Conservation (phyloP, 2,113 vertebrate species). For the Neotragus moschatus region DNA sequence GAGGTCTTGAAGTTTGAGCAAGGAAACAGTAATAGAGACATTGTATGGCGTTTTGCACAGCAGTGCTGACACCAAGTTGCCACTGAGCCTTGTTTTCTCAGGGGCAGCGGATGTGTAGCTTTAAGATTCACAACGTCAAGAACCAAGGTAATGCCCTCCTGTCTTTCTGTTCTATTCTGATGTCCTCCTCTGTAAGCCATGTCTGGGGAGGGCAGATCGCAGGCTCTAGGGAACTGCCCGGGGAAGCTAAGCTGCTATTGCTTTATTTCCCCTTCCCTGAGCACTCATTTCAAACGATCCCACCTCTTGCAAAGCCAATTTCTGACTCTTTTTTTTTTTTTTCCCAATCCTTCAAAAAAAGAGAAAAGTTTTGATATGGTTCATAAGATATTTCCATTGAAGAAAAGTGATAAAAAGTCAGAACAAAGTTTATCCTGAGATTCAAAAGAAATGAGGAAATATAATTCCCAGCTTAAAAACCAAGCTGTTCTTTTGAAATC, state of each 20-base stretch:
- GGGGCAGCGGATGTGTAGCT: background rate
- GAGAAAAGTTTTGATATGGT: background rate
- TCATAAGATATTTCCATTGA: background rate
- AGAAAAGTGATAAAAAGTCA: background rate
- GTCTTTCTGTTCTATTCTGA: constrained; percentile 28
- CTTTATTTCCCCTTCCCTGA: background rate
- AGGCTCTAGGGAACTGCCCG: background rate
- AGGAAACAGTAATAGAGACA: background rate
- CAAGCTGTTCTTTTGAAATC: constrained; percentile 47
- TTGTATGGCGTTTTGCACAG: background rate
- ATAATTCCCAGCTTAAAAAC: constrained; percentile 30
- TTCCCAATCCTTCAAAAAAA: background rate
- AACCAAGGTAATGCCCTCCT: background rate
- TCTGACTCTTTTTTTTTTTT: background rate
- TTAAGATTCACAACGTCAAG: constrained; percentile 34
- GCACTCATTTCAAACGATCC: background rate
- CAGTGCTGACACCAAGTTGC: background rate
- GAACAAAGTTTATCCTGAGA: background rate
- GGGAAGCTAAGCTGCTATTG: background rate
- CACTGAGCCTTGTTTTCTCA: background rate
- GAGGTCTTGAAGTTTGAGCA: background rate
- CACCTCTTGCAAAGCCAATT: background rate
- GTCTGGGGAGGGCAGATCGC: constrained; percentile 61
- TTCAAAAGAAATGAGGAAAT: constrained; percentile 19
- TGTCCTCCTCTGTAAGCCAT: constrained; percentile 45